These are phyloP conservation scores for Neotragus pygmaeus DNA, from an alignment of 2,113 vertebrate genomes.

Conservation along the genomic window DNA sequence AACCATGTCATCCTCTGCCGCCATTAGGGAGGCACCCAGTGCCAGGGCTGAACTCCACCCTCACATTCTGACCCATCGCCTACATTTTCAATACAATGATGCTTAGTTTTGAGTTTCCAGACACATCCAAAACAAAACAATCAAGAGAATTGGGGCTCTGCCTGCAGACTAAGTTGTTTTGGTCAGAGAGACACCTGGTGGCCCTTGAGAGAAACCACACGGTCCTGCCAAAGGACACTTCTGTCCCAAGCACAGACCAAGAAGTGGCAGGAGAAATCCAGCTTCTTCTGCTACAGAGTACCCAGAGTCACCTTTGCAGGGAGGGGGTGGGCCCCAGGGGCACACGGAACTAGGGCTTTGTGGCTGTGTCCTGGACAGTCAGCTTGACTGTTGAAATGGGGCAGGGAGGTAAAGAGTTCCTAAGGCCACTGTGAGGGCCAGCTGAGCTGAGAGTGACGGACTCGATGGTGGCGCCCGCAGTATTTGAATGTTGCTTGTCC, in stretches of 20 bases:
- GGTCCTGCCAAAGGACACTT: not conserved
- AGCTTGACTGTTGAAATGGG: not conserved
- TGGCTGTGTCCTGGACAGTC: not conserved
- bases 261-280: not conserved
- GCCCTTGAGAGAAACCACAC: not conserved
- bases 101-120: not conserved
- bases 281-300: not conserved
- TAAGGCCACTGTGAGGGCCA: not conserved
- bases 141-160: not conserved
- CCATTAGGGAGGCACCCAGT: fast-evolving
- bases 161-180: conserved; percentile 7
- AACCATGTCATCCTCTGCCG: not conserved
- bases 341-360: not conserved
- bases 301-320: not conserved
- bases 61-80: not conserved
- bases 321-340: not conserved
- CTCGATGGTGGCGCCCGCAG: fast-evolving
- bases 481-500: not conserved
- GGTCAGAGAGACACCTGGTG: conserved; percentile 73
- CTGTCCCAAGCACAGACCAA: too few relatives aligned
- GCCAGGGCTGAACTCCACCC: not conserved
- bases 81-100: not conserved
- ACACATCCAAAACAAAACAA: not conserved
- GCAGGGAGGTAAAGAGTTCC: not conserved
- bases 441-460: not conserved